Conservation (phyloP, 2,113 vertebrate species). For the Cyanocitta stelleri region DNA sequence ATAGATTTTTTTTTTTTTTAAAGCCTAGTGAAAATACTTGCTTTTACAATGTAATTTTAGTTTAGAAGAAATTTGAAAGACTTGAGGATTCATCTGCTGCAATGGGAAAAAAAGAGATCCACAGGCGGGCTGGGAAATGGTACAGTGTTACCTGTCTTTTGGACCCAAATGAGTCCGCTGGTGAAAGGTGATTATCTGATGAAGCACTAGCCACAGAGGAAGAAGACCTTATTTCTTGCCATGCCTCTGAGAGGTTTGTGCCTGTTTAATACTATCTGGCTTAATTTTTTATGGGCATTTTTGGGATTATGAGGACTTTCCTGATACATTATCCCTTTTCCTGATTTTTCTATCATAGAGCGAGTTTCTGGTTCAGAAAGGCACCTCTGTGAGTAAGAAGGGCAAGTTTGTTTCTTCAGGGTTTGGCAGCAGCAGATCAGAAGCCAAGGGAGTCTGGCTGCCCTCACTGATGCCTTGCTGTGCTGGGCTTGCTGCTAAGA, state of each 20-base stretch:
- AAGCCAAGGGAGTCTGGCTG: background rate
- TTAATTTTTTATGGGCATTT: background rate
- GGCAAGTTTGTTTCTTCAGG: background rate
- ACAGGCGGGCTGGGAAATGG: background rate
- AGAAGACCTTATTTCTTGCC: background rate
- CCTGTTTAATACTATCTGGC: background rate
- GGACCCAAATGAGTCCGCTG: background rate
- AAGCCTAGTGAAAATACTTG: background rate
- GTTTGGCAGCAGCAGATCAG: background rate
- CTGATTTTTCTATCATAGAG: background rate
- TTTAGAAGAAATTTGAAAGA: background rate
- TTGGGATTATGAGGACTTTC: background rate
- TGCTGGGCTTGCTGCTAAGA: background rate
- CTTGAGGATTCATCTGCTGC: background rate
- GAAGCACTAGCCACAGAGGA: background rate
- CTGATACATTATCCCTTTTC: background rate
- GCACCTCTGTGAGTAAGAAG: background rate
- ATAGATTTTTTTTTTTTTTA: background rate
- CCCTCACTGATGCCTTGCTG: background rate
- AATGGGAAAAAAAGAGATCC: background rate
- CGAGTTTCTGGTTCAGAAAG: background rate
- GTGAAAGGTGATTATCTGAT: background rate
- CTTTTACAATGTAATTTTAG: background rate
- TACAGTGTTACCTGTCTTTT: background rate
- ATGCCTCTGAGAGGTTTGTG: background rate